Conservation (phyloP, 2,888 invertebrate species). For the Bimastos eiseni region DNA sequence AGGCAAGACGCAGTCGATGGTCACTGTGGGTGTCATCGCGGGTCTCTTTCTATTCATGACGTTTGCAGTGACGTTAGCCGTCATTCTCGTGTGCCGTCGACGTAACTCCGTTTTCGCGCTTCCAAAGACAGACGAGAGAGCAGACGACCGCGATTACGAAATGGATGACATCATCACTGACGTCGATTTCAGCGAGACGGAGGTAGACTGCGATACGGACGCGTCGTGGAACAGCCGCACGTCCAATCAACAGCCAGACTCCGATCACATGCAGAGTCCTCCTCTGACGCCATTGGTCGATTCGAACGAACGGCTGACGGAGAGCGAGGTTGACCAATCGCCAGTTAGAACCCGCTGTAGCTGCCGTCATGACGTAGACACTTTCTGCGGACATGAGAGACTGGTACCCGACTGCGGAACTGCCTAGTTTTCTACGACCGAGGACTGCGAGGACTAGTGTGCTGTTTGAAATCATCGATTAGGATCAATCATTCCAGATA, state of each 20-base stretch:
- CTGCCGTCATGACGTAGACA: not conserved
- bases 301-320: constrained; percentile 16
- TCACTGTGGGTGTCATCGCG: not conserved
- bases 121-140: not conserved
- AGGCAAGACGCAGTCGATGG: constrained; percentile 20
- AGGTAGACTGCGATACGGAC: not conserved
- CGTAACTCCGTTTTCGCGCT: constrained; percentile 17
- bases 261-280: constrained; percentile 9
- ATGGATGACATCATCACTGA: constrained; percentile 24
- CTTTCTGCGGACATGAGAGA: constrained; percentile 21
- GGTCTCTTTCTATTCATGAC: constrained; percentile 16
- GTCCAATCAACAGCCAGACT: constrained; percentile 3
- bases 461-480: not conserved
- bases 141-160: constrained; percentile 21
- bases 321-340: not conserved
- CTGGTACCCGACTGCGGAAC: not conserved
- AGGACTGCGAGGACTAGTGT: not conserved
- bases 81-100: constrained; percentile 8
- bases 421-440: not conserved
- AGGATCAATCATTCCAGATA: not conserved
- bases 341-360: not conserved
- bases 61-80: not conserved
- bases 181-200: constrained; percentile 16
- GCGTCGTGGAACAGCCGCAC: constrained; percentile 18
- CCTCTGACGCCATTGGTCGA: not conserved